Evolutionary conservation across 37 sponge, comb jelly and placozoan genomes (phyloP).

Genomic region (Cladorhizidae sp.): DNA sequence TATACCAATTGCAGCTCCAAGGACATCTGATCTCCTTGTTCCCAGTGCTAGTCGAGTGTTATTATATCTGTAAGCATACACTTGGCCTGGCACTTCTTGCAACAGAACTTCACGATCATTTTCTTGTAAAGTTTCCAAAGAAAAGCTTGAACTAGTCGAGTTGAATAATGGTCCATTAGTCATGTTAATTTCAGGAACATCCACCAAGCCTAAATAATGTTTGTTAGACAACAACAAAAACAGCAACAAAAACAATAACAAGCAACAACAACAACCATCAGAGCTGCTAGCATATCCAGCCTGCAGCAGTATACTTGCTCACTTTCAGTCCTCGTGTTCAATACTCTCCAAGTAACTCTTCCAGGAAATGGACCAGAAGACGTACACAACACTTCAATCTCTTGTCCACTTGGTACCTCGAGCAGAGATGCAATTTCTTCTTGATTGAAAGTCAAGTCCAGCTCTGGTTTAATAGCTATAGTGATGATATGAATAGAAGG

Average conservation of each 20-base stretch:
- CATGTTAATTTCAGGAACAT: slow-evolving; percentile 4
- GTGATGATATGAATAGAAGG: too few species aligned
- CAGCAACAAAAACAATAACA: background rate
- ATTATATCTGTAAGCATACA: slow-evolving; percentile 38
- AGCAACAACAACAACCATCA: too few species aligned
- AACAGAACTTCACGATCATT: background rate
- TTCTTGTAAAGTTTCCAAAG: background rate
- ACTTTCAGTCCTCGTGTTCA: background rate
- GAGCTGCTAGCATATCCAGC: too few species aligned
- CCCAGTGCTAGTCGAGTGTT: slow-evolving; percentile 4
- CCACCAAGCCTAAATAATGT: background rate
- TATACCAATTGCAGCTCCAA: slow-evolving; percentile 24
- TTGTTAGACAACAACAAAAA: background rate
- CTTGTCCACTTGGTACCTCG: background rate
- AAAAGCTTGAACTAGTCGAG: background rate
- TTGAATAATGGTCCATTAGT: too few species aligned
- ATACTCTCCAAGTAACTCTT: background rate
- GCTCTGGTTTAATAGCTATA: too few species aligned
- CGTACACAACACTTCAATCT: background rate
- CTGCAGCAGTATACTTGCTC: background rate
- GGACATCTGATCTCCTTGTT: background rate
- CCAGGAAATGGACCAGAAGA: slow-evolving; percentile 2
- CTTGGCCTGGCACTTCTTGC: slow-evolving; percentile 18
- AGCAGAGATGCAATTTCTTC: too few species aligned
- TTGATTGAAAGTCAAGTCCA: too few species aligned